Conservation (phyloP, 1,140 invertebrate species). For the Drosophila dunni region DNA sequence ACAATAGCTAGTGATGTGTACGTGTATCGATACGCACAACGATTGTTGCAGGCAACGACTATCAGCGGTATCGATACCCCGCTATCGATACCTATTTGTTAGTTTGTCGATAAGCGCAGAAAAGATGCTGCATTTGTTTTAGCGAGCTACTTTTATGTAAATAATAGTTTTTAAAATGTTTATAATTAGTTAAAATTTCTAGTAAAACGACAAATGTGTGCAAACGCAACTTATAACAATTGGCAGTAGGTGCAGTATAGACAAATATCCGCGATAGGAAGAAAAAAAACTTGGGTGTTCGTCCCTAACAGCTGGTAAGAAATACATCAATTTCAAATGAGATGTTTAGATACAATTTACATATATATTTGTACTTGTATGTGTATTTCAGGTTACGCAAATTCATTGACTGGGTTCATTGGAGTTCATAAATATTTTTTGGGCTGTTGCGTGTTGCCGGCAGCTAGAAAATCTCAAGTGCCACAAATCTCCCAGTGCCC, state of each 20-base stretch:
- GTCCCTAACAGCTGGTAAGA: conserved; percentile 39
- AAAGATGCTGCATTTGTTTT: conserved; percentile 33
- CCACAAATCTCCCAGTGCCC: neutral
- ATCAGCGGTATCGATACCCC: neutral
- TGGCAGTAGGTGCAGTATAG: neutral
- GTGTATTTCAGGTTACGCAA: conserved; percentile 55
- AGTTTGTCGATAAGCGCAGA: conserved; percentile 7
- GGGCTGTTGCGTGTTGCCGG: conserved; percentile 44
- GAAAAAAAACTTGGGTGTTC: neutral
- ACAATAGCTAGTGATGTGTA: conserved; percentile 40
- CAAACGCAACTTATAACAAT: neutral
- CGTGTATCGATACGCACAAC: neutral
- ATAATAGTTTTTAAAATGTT: conserved; percentile 21
- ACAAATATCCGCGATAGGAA: neutral
- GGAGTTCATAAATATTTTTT: conserved; percentile 48
- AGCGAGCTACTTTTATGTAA: conserved; percentile 8
- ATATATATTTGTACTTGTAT: conserved; percentile 22
- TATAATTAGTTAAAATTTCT: neutral
- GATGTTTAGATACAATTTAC: conserved; percentile 12
- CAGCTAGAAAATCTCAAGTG: conserved; percentile 38
- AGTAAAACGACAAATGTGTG: neutral
- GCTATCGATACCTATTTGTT: conserved; percentile 21
- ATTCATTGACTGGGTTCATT: conserved; percentile 43
- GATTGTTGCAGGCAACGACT: neutral
- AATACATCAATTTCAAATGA: conserved; percentile 15